A percentile compares a stretch with the other conserved stretches of the same genome.
phyloP scores from a whole-genome alignment of 2,888 invertebrate genomes.

The Cephus pygmeus region DNA sequence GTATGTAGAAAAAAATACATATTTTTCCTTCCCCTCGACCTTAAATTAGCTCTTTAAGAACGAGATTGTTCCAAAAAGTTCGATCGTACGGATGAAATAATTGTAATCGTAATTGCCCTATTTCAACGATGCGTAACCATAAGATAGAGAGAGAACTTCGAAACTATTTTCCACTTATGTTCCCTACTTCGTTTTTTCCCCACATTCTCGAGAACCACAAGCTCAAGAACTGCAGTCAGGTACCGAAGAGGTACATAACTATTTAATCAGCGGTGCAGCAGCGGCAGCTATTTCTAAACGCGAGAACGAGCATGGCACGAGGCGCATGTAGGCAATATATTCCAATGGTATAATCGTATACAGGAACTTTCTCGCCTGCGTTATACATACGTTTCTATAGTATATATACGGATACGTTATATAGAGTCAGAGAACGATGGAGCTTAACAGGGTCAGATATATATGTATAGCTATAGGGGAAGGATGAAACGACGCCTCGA shows the following conservation, averaged over 20 bases:
- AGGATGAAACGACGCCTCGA: constrained; percentile 12
- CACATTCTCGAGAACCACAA: not conserved
- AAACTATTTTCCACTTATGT: not conserved
- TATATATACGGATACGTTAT: too few relatives aligned
- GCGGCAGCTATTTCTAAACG: not conserved
- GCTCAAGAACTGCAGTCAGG: not conserved
- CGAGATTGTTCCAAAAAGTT: not conserved
- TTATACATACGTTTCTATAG: not conserved
- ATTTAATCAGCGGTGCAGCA: not conserved
- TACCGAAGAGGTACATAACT: not conserved
- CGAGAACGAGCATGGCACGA: not conserved
- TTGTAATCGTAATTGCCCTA: not conserved
- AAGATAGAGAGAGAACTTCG: too few relatives aligned
- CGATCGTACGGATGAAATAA: not conserved
- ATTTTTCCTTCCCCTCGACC: too few relatives aligned
- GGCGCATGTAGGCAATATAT: not conserved
- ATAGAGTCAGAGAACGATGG: not conserved
- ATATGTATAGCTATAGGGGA: not conserved
- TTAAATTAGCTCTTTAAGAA: not conserved
- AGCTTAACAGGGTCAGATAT: not conserved
- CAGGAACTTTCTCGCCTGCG: not conserved
- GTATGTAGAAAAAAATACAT: not conserved
- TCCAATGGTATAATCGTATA: not conserved
- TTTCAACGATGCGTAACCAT: not conserved
- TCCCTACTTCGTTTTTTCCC: not conserved